Conservation (phyloP, 2,113 vertebrate genomes). For the Eptatretus burgeri region DNA sequence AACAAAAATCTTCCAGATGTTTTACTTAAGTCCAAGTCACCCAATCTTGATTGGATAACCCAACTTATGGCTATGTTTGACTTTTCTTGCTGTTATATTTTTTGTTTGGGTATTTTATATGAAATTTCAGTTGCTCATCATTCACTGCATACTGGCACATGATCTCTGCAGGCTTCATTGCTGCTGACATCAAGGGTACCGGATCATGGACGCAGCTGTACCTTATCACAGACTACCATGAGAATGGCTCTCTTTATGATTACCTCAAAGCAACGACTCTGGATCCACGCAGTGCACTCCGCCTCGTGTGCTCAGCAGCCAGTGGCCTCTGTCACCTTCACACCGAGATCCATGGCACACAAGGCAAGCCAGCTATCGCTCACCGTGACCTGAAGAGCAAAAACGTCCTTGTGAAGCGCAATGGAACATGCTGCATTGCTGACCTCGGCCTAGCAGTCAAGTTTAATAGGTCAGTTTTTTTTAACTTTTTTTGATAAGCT, state of each 20-base stretch:
- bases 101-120: too few relatives aligned
- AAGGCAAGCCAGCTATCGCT: constrained; percentile 81
- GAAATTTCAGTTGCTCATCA: too few relatives aligned
- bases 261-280: constrained; percentile 74
- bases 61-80: too few relatives aligned
- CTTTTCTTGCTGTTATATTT: too few relatives aligned
- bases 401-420: constrained; percentile 86
- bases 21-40: too few relatives aligned
- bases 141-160: background rate
- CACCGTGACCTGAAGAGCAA: constrained; percentile 91
- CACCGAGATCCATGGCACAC: constrained; percentile 82
- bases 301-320: constrained; percentile 58
- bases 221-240: constrained; percentile 86
- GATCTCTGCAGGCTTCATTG: constrained; percentile 45
- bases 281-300: constrained; percentile 52
- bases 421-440: constrained; percentile 72
- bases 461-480: constrained; percentile 50
- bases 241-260: constrained; percentile 75
- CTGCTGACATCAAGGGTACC: constrained; percentile 86
- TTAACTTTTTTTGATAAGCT: too few relatives aligned
- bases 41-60: too few relatives aligned
- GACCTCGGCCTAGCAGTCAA: constrained; percentile 80
- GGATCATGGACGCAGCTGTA: constrained; percentile 91
- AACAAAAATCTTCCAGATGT: too few relatives aligned
- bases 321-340: constrained; percentile 78